Evolutionary conservation across 2,888 invertebrate species (phyloP), one percentile per base, ranked within the genome.

Genomic region (Euplagia quadripunctaria): DNA sequence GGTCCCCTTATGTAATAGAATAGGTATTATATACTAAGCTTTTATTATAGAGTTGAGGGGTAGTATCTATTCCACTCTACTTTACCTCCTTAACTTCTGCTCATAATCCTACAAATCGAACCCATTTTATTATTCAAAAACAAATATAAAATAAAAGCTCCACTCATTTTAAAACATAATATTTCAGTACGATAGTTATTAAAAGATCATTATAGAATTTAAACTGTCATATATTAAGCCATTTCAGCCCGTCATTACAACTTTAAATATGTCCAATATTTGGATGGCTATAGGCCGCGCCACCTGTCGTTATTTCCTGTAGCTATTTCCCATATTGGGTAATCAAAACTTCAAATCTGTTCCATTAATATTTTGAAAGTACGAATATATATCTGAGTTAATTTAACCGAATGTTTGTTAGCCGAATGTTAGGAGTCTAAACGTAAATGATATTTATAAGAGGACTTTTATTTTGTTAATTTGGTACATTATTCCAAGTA

Each of bases 341-440:
- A 51, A 72, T 72, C 67, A 72, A 67, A 72, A 72, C 67, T 72
- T 67, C 41, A 49, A 41, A 67, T 49, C 46, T 55, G 41, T 66
- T 20, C 1, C 66, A 66, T 42, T 71, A 61, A 58, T 65, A 20
- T 55, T 20, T 51, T 71, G 43, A 64, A 65, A n/a, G 16, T 17
- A 51, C 17, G 20, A 66, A 31, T 66, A 51, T 16, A 31, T 31
- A 49, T 66, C 31, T 31, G n/a, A 46, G n/a, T 65, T 65, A 46
- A 65, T 65, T 46, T 65, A 4, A 12, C 11, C 14, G 14, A 61
- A 61, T 66, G 49, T 2, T 16, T 31, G 20, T 16, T 31, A 49
- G 49, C 2, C 3, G 63, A 63, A 6, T 51, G 14, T 16, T 46
- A 46, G 20, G 58, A 20, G 3, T 20, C 11, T 61, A 61, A 31